phyloP scores from a whole-genome alignment of 2,113 vertebrate genomes.

The Thunnus thynnus region DNA sequence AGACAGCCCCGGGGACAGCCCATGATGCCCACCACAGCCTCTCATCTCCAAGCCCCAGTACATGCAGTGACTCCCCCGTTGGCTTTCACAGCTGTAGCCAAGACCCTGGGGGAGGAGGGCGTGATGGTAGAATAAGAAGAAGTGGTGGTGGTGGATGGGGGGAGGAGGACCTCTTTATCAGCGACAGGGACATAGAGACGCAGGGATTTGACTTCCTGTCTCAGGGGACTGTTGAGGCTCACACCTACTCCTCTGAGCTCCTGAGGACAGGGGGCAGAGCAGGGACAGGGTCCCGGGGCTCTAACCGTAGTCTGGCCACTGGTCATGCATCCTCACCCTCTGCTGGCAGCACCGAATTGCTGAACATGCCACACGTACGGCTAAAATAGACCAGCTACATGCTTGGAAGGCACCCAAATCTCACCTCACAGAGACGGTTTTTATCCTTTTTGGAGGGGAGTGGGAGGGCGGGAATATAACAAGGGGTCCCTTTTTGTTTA shows the following conservation, averaged over 20 bases:
- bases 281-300: slow-evolving; percentile 74
- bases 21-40: slow-evolving; percentile 86
- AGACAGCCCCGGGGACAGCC: slow-evolving; percentile 73
- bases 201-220: slow-evolving; percentile 87
- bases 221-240: slow-evolving; percentile 84
- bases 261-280: slow-evolving; percentile 88
- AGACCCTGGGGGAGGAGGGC: slow-evolving; percentile 83
- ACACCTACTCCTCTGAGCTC: slow-evolving; percentile 88
- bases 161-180: slow-evolving; percentile 95
- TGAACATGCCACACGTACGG: slow-evolving; percentile 91
- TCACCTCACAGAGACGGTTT: slow-evolving; percentile 58
- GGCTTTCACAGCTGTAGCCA: slow-evolving; percentile 85
- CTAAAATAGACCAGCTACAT: slow-evolving; percentile 88
- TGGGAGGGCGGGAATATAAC: slow-evolving; percentile 26
- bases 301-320: slow-evolving; percentile 81
- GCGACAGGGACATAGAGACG: slow-evolving; percentile 90
- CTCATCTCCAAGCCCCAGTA: slow-evolving; percentile 75
- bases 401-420: slow-evolving; percentile 21
- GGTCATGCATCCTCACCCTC: slow-evolving; percentile 76
- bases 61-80: slow-evolving; percentile 89
- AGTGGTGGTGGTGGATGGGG: slow-evolving; percentile 89
- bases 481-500: slow-evolving; percentile 45
- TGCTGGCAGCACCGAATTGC: slow-evolving; percentile 87
- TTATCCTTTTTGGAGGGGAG: slow-evolving; percentile 55
- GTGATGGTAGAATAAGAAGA: slow-evolving; percentile 81